phyloP scores from a whole-genome alignment of 2,113 vertebrate genomes.

The Cryptotis parvus region DNA sequence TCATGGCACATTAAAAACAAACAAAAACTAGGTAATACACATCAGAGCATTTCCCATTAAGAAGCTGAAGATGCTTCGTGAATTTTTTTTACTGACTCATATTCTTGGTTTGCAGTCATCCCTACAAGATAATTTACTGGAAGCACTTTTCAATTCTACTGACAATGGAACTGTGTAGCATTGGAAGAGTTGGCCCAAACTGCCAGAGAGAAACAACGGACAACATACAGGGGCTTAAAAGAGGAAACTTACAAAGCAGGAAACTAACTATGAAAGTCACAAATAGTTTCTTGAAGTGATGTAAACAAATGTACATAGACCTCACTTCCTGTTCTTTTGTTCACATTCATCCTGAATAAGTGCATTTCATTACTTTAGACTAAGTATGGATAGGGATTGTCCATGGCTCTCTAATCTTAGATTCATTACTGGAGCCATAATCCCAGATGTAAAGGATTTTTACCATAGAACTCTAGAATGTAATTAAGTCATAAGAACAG shows the following conservation, averaged over 20 bases:
- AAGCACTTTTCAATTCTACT: not conserved
- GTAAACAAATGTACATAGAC: not conserved
- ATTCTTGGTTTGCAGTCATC: not conserved
- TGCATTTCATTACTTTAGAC: not conserved
- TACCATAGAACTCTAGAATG: not conserved
- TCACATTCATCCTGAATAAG: not conserved
- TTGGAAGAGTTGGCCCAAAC: not conserved
- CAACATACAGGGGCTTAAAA: not conserved
- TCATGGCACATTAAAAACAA: not conserved
- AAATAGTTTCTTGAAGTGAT: not conserved
- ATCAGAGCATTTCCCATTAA: not conserved
- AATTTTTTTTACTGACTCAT: not conserved
- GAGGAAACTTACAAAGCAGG: not conserved
- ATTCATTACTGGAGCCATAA: not conserved
- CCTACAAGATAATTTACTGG: not conserved
- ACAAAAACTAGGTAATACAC: not conserved
- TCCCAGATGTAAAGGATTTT: not conserved
- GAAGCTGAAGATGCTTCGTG: not conserved
- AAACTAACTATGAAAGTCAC: not conserved
- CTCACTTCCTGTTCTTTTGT: not conserved
- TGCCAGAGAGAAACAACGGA: not conserved
- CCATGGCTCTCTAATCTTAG: not conserved
- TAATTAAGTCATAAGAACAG: not conserved
- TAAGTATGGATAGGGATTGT: not conserved
- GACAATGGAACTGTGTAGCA: accelerated